Conservation (phyloP, 2,888 invertebrate genomes). For the Xestobium rufovillosum region DNA sequence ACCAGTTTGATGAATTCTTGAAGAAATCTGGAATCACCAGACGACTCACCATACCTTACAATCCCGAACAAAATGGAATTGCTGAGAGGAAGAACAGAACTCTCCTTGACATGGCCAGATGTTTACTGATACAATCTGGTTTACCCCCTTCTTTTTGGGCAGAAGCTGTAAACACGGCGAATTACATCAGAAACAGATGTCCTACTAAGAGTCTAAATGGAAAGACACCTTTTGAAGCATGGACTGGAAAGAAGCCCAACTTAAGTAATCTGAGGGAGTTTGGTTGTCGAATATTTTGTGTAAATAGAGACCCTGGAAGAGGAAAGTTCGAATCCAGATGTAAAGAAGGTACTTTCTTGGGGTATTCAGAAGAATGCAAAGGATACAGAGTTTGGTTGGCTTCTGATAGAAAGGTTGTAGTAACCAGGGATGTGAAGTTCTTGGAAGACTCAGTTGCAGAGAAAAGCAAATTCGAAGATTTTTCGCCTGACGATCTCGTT, state of each 20-base stretch:
- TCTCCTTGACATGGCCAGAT: constrained; percentile 18
- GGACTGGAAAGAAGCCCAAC: too few relatives aligned
- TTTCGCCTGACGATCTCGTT: too few relatives aligned
- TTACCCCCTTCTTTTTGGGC: constrained; percentile 28
- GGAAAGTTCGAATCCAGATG: too few relatives aligned
- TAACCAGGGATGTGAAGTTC: constrained; percentile 17
- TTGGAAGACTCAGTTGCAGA: not conserved
- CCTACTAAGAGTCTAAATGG: constrained; percentile 19
- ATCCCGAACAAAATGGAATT: constrained; percentile 24
- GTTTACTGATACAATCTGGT: constrained; percentile 25
- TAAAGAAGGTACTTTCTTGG: too few relatives aligned
- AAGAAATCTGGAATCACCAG: constrained; percentile 19
- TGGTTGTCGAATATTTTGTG: constrained; percentile 20
- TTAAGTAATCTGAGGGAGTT: constrained; percentile 23
- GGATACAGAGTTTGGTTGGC: constrained; percentile 20
- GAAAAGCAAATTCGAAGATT: too few relatives aligned
- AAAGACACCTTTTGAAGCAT: too few relatives aligned
- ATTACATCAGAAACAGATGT: constrained; percentile 29
- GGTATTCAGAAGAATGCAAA: constrained; percentile 18
- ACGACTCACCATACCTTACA: constrained; percentile 19
- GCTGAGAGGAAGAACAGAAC: constrained; percentile 19
- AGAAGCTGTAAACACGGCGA: constrained; percentile 29
- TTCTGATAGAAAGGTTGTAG: constrained; percentile 6
- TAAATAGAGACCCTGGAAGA: constrained; percentile 14
- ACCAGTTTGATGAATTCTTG: constrained; percentile 18